A percentile compares a stretch with the other conserved stretches of the same genome.
phyloP scores from a whole-genome alignment of 64 coral and sea anemone species.

The Catalaphyllia jardinei region DNA sequence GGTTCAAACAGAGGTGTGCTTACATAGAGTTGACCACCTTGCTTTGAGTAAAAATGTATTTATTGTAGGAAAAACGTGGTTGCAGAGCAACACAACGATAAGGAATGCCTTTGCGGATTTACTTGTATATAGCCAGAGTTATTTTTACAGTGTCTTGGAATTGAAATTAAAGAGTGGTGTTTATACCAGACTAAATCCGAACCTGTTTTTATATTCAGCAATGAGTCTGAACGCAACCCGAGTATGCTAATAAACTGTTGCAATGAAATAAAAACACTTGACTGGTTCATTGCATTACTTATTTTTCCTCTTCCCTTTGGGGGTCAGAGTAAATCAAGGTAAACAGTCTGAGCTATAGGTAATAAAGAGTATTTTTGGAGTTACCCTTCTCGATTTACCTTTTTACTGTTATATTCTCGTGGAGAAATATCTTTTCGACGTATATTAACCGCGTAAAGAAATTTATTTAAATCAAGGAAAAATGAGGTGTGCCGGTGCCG shows the following conservation, averaged over 20 bases:
- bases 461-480: too few relatives aligned
- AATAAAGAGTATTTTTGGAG: too few relatives aligned
- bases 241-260: neutral
- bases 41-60: conserved; percentile 1
- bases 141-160: conserved; percentile 1
- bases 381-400: too few relatives aligned
- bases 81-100: neutral
- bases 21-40: neutral
- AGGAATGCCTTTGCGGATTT: neutral
- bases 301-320: neutral
- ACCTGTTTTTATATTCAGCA: conserved; percentile 12
- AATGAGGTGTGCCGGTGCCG: too few relatives aligned
- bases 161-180: conserved; percentile 11
- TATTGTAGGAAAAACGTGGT: neutral
- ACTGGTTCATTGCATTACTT: neutral
- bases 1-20: neutral
- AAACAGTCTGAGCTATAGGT: too few relatives aligned
- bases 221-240: neutral
- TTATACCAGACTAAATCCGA: neutral
- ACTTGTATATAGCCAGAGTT: conserved; percentile 7
- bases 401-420: too few relatives aligned
- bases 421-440: too few relatives aligned
- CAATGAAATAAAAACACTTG: neutral
- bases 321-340: neutral
- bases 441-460: too few relatives aligned